Conservation (phyloP, 2,888 invertebrate species). For the Agriotes lineatus region DNA sequence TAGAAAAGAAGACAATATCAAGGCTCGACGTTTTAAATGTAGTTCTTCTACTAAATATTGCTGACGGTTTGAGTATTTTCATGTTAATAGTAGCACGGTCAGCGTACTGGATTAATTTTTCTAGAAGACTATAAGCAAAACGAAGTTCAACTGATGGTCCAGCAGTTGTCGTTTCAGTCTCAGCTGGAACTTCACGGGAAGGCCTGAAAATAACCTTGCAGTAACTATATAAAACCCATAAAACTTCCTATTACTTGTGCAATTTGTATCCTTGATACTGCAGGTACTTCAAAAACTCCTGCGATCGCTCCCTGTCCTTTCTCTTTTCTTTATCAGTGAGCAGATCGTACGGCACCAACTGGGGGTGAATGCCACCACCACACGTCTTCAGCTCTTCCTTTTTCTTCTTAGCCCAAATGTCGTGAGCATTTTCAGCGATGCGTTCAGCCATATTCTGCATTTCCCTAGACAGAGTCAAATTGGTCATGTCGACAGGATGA, state of each 20-base stretch:
- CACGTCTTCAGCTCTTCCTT: constrained; percentile 90
- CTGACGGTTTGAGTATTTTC: constrained; percentile 93
- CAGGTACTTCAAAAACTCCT: constrained; percentile 97
- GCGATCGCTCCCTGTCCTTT: constrained; percentile 95
- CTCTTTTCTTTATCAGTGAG: constrained; percentile 98
- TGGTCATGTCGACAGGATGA: constrained; percentile 98
- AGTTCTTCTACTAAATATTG: constrained; percentile 92
- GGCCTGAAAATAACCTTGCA: constrained; percentile 66
- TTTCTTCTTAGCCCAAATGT: constrained; percentile 98
- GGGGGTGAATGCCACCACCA: constrained; percentile 93
- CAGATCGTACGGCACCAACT: constrained; percentile 97
- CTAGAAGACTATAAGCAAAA: constrained; percentile 96
- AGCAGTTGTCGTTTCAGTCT: constrained; percentile 82
- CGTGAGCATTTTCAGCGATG: constrained; percentile 97
- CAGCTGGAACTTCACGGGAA: constrained; percentile 76
- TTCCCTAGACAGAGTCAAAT: constrained; percentile 95
- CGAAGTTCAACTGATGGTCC: constrained; percentile 90
- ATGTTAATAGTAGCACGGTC: constrained; percentile 98
- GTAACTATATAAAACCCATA: not conserved
- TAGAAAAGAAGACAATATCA: constrained; percentile 99
- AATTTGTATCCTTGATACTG: constrained; percentile 98
- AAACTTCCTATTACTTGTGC: constrained; percentile 70
- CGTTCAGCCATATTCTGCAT: constrained; percentile 98
- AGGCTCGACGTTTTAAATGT: constrained; percentile 95
- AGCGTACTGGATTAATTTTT: constrained; percentile 96